Base-by-base conservation (phyloP, 2,888 invertebrate genomes). In the Plutella xylostella region DNA sequence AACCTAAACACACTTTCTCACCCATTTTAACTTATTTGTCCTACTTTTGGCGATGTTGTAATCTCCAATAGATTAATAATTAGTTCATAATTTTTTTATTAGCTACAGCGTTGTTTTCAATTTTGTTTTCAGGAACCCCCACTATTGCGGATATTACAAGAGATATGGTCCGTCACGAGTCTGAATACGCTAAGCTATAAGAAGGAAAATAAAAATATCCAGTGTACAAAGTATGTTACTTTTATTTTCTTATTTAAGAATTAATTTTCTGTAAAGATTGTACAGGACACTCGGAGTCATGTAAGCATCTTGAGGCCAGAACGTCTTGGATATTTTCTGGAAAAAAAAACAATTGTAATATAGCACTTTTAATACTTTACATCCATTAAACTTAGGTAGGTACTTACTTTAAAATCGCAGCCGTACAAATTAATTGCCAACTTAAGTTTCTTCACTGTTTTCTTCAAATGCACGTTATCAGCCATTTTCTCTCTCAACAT, bases 81-180 rank as follows among this genome's bases (percentile, higher is more conserved):
- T n/a, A n/a, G n/a, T n/a, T n/a, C n/a, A n/a, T n/a, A n/a, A n/a
- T n/a, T n/a, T n/a, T n/a, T n/a, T n/a, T n/a, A n/a, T n/a, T n/a
- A n/a, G n/a, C n/a, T n/a, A n/a, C n/a, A n/a, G n/a, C n/a, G n/a
- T n/a, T n/a, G n/a, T n/a, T 25, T 25, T 37, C 6, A 18, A 33
- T 21, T 30, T 56, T 55, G 49, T 51, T 80, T 77, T 33, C 70
- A 90, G 93, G 93, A 20, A 92, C 92, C 55, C 73, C 85, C 12
- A 74, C 68, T 0, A 59, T 92, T 7, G 63, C 66, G 3, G 88
- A 91, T 51, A 88, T 93, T 18, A 86, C 85, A 7, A 73, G 63
- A 48, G 85, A 89, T 39, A 89, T 92, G 89, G 88, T 93, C 7
- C 87, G 87, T 0, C 92, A 91, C 61, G 88, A 92, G 67, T 86